These are phyloP conservation scores for Eremophila alpestris DNA, from an alignment of 2,797 vertebrate genomes.

Conservation along the genomic window DNA sequence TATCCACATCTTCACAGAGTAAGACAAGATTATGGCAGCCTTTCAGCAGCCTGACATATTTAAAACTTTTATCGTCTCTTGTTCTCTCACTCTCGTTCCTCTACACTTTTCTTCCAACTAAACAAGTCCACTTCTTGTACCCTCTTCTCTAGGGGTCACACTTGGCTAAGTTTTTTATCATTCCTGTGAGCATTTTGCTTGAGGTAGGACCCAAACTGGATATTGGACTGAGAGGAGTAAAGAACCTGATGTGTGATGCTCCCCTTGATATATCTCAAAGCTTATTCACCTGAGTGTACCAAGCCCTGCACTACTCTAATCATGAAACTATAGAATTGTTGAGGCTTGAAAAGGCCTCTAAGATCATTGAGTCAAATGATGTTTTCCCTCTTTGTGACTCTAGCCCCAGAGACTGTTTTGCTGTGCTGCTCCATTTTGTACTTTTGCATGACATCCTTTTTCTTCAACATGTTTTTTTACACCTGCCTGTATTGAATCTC, in stretches of 20 bases:
- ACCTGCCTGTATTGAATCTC: neutral
- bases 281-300: neutral
- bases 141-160: neutral
- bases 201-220: neutral
- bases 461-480: neutral
- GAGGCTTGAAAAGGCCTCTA: neutral
- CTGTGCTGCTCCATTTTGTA: neutral
- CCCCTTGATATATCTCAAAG: neutral
- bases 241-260: neutral
- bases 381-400: neutral
- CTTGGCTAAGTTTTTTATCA: neutral
- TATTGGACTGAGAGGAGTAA: neutral
- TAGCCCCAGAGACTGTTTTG: neutral
- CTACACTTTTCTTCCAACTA: neutral
- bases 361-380: neutral
- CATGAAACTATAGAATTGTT: neutral
- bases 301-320: neutral
- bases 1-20: neutral
- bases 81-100: neutral
- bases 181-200: neutral
- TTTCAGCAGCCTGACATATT: conserved; percentile 3
- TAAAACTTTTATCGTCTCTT: neutral
- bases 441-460: neutral
- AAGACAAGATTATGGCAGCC: neutral
- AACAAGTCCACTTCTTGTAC: neutral